Conservation (phyloP, 2,888 invertebrate genomes). For the Uropetala carovei region DNA sequence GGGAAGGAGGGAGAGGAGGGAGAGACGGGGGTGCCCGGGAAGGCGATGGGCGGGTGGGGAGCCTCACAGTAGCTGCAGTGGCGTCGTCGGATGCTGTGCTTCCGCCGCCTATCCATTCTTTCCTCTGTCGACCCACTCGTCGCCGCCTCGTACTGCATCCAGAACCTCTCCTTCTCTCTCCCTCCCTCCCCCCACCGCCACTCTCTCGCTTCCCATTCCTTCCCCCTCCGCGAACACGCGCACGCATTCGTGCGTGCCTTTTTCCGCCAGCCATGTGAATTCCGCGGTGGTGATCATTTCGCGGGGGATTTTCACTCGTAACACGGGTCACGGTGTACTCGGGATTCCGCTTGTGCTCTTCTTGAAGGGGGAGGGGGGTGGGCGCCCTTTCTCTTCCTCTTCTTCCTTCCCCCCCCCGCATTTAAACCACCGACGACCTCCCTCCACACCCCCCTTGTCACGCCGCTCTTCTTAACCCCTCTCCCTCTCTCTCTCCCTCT, state of each 20-base stretch:
- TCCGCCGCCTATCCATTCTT: background rate
- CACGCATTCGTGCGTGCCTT: background rate
- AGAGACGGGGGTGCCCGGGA: background rate
- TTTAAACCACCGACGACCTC: background rate
- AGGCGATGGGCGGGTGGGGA: background rate
- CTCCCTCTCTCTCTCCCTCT: background rate
- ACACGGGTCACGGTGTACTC: too few species aligned
- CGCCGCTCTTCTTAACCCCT: background rate
- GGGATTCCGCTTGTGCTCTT: too few species aligned
- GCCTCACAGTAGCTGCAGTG: conserved; percentile 43
- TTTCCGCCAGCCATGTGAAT: background rate
- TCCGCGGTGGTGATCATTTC: too few species aligned
- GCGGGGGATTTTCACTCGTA: too few species aligned
- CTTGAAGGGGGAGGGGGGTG: background rate
- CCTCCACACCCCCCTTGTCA: background rate
- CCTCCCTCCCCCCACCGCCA: background rate
- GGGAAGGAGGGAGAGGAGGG: background rate
- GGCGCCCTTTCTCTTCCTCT: too few species aligned
- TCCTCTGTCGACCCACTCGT: background rate
- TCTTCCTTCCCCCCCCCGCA: background rate
- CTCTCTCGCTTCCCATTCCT: background rate
- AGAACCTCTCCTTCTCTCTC: background rate
- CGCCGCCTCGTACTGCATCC: conserved; percentile 35
- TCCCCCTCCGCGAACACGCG: background rate
- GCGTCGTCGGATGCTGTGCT: conserved; percentile 47